Conservation (phyloP, 2,888 invertebrate genomes). For the Cheilosia impressa region DNA sequence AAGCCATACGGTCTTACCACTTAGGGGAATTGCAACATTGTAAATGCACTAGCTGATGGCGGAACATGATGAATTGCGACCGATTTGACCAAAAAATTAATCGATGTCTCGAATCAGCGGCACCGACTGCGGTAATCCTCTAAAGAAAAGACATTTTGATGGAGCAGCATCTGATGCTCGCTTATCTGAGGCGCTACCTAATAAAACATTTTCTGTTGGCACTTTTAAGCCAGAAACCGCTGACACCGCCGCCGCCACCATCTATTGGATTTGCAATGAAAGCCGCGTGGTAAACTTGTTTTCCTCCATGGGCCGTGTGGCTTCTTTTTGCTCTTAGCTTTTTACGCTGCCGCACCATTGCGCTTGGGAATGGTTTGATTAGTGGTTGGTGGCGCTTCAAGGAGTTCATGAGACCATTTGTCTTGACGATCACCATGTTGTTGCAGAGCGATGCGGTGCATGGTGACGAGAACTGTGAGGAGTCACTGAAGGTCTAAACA, state of each 20-base stretch:
- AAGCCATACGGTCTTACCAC: conserved; percentile 13
- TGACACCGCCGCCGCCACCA: conserved; percentile 39
- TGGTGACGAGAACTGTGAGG: conserved; percentile 6
- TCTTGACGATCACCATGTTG: conserved; percentile 16
- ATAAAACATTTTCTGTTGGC: conserved; percentile 74
- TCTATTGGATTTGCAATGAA: conserved; percentile 56
- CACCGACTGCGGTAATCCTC: conserved; percentile 45
- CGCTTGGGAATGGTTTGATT: conserved; percentile 52
- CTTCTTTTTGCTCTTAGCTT: background rate
- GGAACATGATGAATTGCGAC: conserved; percentile 63
- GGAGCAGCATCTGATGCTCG: conserved; percentile 61
- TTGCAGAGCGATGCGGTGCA: background rate
- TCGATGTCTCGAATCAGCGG: conserved; percentile 46
- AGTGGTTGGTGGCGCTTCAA: conserved; percentile 57
- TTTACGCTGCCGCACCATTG: conserved; percentile 1
- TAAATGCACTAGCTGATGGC: conserved; percentile 27
- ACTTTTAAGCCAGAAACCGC: conserved; percentile 57
- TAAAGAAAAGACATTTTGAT: conserved; percentile 44
- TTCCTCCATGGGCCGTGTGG: conserved; percentile 12
- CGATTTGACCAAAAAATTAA: conserved; percentile 55
- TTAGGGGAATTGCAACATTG: conserved; percentile 48
- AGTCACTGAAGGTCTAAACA: conserved; percentile 24
- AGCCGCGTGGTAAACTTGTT: conserved; percentile 41
- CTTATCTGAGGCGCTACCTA: conserved; percentile 71
- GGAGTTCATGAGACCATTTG: conserved; percentile 54